Evolutionary conservation across 2,113 vertebrate species (phyloP), one percentile per base, ranked within the genome.

Genomic region (Ceuthmochares aereus): DNA sequence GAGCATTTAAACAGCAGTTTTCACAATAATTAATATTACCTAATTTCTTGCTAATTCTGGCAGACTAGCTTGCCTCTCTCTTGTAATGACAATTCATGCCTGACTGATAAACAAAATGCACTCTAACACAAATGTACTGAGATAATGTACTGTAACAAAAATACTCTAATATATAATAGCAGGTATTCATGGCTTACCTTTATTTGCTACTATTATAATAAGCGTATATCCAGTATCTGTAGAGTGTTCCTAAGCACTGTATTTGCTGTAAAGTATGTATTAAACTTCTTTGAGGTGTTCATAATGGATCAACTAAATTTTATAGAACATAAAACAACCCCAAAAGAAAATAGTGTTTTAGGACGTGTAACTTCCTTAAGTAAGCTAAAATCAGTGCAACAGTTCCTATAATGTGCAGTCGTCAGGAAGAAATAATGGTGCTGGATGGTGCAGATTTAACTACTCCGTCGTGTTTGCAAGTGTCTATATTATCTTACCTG

Each of bases 1-100:
- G 32, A 96, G 27, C 25, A 85, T 30, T 70, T 82, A 79, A 91
- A 66, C 36, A 72, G 54, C 30, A 56, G 21, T 73, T 87, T 88
- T 73, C 37, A 43, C 12, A 62, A 23, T n/a, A 73, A 84, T 86
- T 85, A 90, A 26, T 73, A 78, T 56, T 52, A 29, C 23, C n/a
- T 76, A 60, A 79, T 92, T 90, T 93, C 70, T 52, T 63, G 43
- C 32, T 87, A 79, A 79, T 87, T 94, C 62, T 40, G 83, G 45
- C 21, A 68, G 56, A 82, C 19, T 63, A 40, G 4, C 25, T 81
- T 55, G 14, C 43, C 15, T 82, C 13, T 93, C 34, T 64, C 70
- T 79, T 54, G 19, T 45, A 82, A 84, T 0, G 34, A 81, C 49
- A 89, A 66, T 73, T 85, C 55, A 87, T 27, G 59, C 51, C 23